Evolutionary conservation across 2,888 invertebrate species (phyloP), one percentile per base, ranked within the genome.

Genomic region (Eucriotettix oculatus): DNA sequence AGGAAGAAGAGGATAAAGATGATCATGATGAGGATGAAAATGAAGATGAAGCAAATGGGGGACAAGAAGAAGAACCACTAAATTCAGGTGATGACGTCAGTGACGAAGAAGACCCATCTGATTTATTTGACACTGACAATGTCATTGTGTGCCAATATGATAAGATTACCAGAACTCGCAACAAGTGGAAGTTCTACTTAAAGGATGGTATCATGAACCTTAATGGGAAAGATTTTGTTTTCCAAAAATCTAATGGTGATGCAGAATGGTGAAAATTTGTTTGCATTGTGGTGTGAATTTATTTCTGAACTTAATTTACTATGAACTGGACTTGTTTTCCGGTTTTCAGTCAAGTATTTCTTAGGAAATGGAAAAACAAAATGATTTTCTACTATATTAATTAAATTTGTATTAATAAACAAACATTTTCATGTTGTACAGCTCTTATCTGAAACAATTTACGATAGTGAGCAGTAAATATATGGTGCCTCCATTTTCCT

Each of bases 151-250:
- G 99, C 74, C 99, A 99, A 75, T 99, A 98, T 77, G 99, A 99
- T 77, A 99, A 99, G 90, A 96, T 99, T 63, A 96, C 96, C 65
- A 85, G 99, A 73, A 96, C 92, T 73, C 86, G 98, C 70, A 97
- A 96, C 75, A 95, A 95, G 75, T 99, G 99, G 99, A 99, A 98
- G 79, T 98, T 99, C 75, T 92, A 95, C 74, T 79, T 99, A 65
- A 99, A 99, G 78, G 99, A 99, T 77, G 99, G 99, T 62, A 97
- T 99, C 65, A 99, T 99, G 99, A 98, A 96, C 79, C 83, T 99
- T 71, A 87, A 87, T 66, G 97, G 98, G 55, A 93, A 92, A 76
- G 99, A 99, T 79, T 98, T 87, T 78, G 94, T 98, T 70, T 99
- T 99, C 79, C 97, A 97, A 77, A 96, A 94, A 78, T 96, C 97